Evolutionary conservation across 2,888 invertebrate species (phyloP).

Genomic region (Acronicta aceris): DNA sequence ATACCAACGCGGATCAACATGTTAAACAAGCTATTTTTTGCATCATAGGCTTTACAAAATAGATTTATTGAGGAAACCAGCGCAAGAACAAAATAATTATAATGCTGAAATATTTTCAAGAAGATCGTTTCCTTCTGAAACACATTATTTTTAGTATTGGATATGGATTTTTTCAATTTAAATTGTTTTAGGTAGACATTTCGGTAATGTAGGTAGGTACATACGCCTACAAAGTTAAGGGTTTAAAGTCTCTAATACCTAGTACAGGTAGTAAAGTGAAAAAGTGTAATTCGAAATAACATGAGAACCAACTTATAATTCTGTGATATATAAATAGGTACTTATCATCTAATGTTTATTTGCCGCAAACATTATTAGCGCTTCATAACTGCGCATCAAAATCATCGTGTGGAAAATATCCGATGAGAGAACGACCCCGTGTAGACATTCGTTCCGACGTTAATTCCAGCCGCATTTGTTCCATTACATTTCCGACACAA

Average conservation of each 20-base stretch:
- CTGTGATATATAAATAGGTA: slow-evolving; percentile 42
- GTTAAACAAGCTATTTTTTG: slow-evolving; percentile 75
- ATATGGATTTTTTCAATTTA: not conserved
- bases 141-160: too few species aligned
- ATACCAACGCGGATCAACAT: slow-evolving; percentile 75
- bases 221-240: not conserved
- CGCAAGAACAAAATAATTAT: slow-evolving; percentile 2
- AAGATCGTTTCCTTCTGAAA: not conserved
- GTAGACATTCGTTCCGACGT: slow-evolving; percentile 88
- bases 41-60: slow-evolving; percentile 59
- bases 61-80: slow-evolving; percentile 42
- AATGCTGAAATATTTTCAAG: not conserved
- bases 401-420: slow-evolving; percentile 88
- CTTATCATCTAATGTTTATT: slow-evolving; percentile 52
- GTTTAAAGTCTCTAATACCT: too few species aligned
- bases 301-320: slow-evolving; percentile 27
- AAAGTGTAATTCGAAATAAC: slow-evolving; percentile 13
- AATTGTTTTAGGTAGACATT: too few species aligned
- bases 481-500: slow-evolving; percentile 90
- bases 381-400: slow-evolving; percentile 84
- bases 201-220: too few species aligned
- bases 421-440: slow-evolving; percentile 84
- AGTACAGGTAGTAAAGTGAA: not conserved
- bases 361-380: slow-evolving; percentile 76
- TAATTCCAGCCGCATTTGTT: slow-evolving; percentile 89